Percentiles rank a stretch among this genome's conserved stretches.
phyloP scores from a whole-genome alignment of 1,140 invertebrate genomes.

The Andrena cerasifolii region DNA sequence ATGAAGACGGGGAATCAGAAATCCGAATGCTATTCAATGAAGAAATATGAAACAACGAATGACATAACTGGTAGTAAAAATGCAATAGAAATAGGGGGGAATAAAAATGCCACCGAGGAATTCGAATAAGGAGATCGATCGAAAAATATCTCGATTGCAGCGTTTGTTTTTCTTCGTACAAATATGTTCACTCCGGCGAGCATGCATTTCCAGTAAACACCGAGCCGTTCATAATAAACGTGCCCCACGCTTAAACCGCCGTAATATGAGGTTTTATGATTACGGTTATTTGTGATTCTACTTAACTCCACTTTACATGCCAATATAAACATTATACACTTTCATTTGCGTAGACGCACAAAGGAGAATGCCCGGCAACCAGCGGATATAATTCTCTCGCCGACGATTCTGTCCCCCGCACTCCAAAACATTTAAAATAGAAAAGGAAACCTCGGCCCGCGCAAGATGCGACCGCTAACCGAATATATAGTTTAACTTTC shows the following conservation, averaged over 20 bases:
- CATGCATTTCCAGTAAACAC: slow-evolving; percentile 34
- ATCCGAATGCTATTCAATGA: no score
- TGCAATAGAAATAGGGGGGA: no score
- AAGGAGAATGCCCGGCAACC: background rate
- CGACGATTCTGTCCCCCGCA: background rate
- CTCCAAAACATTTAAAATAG: background rate
- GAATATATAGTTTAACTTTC: no score
- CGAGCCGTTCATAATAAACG: slow-evolving; percentile 43
- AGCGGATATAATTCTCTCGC: background rate
- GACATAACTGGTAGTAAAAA: no score
- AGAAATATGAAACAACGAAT: no score
- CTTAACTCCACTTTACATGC: slow-evolving; percentile 55
- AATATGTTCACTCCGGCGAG: slow-evolving; percentile 25
- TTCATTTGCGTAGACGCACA: slow-evolving; percentile 10
- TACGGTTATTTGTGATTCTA: slow-evolving; percentile 50
- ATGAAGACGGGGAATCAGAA: no score
- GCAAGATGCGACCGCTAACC: no score
- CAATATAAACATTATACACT: slow-evolving; percentile 44
- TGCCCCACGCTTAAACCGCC: slow-evolving; percentile 16
- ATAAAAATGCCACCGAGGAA: no score
- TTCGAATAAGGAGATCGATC: background rate
- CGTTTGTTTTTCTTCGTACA: slow-evolving; percentile 27
- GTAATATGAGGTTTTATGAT: slow-evolving; percentile 49
- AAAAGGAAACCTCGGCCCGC: no score
- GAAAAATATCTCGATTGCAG: background rate